Evolutionary conservation across 1,140 invertebrate genomes (phyloP).

Genomic region (Drosophila sturtevanti): DNA sequence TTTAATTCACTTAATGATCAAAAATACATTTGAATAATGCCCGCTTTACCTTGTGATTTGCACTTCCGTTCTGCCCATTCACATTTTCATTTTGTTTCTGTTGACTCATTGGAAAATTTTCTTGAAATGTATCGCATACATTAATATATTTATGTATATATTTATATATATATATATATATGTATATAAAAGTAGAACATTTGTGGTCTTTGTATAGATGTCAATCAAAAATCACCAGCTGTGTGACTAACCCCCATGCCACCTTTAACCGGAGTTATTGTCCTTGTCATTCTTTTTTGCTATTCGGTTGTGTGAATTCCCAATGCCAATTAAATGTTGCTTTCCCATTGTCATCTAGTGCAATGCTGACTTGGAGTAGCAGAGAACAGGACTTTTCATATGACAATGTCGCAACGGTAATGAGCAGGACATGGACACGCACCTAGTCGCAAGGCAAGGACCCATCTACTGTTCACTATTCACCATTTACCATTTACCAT

Average conservation of each 20-base stretch:
- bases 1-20: constrained; percentile 65
- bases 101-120: constrained; percentile 62
- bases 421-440: constrained; percentile 40
- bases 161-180: not conserved
- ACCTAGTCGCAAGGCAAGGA: not conserved
- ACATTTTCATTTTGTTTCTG: constrained; percentile 3
- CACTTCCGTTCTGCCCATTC: constrained; percentile 50
- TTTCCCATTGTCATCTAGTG: constrained; percentile 60
- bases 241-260: constrained; percentile 28
- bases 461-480: not conserved
- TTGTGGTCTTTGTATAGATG: constrained; percentile 3
- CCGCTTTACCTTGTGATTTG: constrained; percentile 38
- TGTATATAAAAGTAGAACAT: constrained; percentile 23
- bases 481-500: not conserved
- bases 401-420: constrained; percentile 66
- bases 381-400: constrained; percentile 39
- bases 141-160: not conserved
- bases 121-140: not conserved
- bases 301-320: constrained; percentile 48
- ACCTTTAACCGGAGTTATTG: constrained; percentile 12
- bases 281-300: constrained; percentile 58
- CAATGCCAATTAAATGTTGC: constrained; percentile 73
- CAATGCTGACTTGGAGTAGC: constrained; percentile 5
- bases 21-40: constrained; percentile 72
- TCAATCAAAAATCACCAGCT: constrained; percentile 74